These are phyloP conservation scores for Upupa epops DNA, from an alignment of 2,113 vertebrate genomes.

Conservation along the genomic window DNA sequence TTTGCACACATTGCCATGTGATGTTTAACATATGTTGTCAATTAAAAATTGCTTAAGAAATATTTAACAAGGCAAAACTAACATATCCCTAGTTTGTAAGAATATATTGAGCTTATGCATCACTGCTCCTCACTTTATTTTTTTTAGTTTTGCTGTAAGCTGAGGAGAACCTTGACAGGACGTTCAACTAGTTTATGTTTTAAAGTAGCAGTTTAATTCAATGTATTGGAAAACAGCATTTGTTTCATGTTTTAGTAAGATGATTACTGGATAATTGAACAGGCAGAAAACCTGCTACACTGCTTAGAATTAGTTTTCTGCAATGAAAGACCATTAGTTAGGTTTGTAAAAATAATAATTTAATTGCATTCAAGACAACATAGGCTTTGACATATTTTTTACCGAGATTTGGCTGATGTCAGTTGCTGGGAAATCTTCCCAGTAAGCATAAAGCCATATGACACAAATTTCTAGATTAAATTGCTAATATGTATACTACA, in stretches of 20 bases:
- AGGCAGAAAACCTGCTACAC: background rate
- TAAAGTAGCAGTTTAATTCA: background rate
- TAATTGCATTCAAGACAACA: background rate
- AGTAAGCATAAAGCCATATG: background rate
- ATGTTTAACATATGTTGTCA: constrained; percentile 73
- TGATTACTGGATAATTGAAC: background rate
- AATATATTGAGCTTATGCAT: constrained; percentile 61
- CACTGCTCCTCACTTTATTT: constrained; percentile 35
- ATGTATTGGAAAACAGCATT: background rate
- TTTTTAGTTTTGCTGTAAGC: constrained; percentile 18
- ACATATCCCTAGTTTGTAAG: constrained; percentile 34
- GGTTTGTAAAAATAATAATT: background rate
- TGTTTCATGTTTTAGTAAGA: background rate
- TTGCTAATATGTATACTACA: background rate
- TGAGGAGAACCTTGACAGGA: background rate
- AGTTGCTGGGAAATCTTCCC: background rate
- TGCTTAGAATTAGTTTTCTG: background rate
- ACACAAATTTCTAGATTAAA: background rate
- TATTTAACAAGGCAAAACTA: constrained; percentile 73
- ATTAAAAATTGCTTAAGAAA: constrained; percentile 78
- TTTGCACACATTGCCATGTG: constrained; percentile 67
- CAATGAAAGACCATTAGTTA: background rate
- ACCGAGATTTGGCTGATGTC: background rate
- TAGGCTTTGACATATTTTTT: background rate
- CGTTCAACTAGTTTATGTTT: background rate